Evolutionary conservation across 1,140 invertebrate genomes (phyloP), one percentile per base, ranked within the genome.

Genomic region (Copidosoma floridanum): DNA sequence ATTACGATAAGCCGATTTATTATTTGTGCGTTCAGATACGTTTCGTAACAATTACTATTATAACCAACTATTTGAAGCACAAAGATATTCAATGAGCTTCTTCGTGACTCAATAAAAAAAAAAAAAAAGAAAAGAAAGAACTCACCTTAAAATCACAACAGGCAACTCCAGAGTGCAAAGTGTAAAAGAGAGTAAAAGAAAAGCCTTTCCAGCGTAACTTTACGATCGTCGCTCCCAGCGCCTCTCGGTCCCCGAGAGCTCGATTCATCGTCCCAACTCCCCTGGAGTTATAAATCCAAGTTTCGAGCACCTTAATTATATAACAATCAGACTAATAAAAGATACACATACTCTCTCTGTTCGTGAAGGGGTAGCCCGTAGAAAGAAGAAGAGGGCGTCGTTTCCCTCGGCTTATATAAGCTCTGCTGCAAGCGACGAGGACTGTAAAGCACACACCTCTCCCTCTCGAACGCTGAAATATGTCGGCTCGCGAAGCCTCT

Each of bases 401-500:
- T 47, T n/a, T n/a, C n/a, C n/a, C n/a, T 16, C 21, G 14, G 46
- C 40, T 50, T 50, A 32, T 12, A 20, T 47, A 29, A 41, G 16
- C 6, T n/a, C n/a, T n/a, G 27, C 18, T 38, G 12, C 41, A 21
- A 59, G 24, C 41, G 26, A n/a, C 43, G 48, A 35, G n/a, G 24
- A 53, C 58, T 54, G 43, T 54, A 47, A 54, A 59, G 53, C 46
- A 46, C 48, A 53, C 40, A 32, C 37, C 18, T 14, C 29, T 47
- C 18, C 48, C 40, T 29, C 24, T 37, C 35, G 20, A 12, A 51
- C 37, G 20, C 57, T 59, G 63, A 64, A 61, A 50, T 62, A 63
- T 63, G 55, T 43, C 54, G 57, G 58, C 57, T 55, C 47, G 58
- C 59, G 46, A 43, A 63, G 61, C 50, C 23, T 54, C 68, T 74